Evolutionary conservation across 2,888 invertebrate species (phyloP).

Genomic region (Campoletis raptor): DNA sequence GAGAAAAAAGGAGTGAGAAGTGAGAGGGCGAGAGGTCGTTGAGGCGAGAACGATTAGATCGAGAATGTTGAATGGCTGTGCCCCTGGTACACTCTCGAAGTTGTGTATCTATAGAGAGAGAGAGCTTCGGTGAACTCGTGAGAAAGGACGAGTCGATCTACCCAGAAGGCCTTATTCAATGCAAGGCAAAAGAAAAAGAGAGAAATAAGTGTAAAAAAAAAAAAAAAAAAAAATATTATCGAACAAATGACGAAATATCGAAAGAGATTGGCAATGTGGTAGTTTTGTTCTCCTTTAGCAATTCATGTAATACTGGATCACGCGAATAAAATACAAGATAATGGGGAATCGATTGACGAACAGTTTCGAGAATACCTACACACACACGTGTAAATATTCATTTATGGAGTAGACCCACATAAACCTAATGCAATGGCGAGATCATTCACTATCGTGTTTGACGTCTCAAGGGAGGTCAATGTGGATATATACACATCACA

Average conservation of each 20-base stretch:
- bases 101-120: constrained; percentile 20
- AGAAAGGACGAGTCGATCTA: constrained; percentile 49
- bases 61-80: constrained; percentile 63
- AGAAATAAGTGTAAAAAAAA: not conserved
- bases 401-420: not conserved
- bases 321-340: constrained; percentile 26
- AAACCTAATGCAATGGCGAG: constrained; percentile 17
- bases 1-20: not conserved
- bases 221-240: not conserved
- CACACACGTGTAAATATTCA: constrained; percentile 3
- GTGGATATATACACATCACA: constrained; percentile 16
- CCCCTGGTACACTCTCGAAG: constrained; percentile 11
- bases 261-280: not conserved
- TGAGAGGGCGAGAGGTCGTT: constrained; percentile 43
- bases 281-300: not conserved
- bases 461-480: constrained; percentile 29
- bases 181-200: constrained; percentile 15
- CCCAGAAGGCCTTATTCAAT: constrained; percentile 29
- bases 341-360: constrained; percentile 54
- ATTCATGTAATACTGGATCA: constrained; percentile 17
- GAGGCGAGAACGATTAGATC: constrained; percentile 70
- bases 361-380: constrained; percentile 7
- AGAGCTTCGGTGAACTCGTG: constrained; percentile 30
- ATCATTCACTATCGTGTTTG: constrained; percentile 42
- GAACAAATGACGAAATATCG: constrained; percentile 4